Base-by-base conservation (phyloP, 1,140 invertebrate genomes). In the Lerema accius region DNA sequence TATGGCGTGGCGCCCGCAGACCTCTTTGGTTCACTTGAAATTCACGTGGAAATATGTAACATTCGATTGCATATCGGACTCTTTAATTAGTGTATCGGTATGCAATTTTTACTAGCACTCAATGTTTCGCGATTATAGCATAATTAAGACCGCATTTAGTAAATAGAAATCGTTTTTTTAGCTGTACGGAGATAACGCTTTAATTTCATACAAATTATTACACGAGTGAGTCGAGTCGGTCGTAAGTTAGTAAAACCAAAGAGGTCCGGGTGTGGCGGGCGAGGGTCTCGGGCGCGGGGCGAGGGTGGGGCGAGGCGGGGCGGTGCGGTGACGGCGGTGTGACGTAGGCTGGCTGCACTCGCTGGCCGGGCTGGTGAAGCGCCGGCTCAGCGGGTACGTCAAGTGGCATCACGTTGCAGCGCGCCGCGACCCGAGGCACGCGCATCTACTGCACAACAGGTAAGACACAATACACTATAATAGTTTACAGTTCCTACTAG, bases 351-450 rank as follows among this genome's bases (percentile, higher is more conserved):
- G 92, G 92, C 91, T 93, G 86, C 92, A 93, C 92, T 92, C 92
- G 71, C 82, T 93, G 78, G 91, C 93, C 67, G 93, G 92, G 82
- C 91, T 92, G 76, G 90, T 93, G 87, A 93, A 93, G 88, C 91
- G 92, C 81, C 93, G 95, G 73, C 95, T 96, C 86, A 94, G 95
- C 73, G 95, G 95, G 63, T 96, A 96, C 89, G 94, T 96, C 70
- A 95, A 95, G 91, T 93, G 94, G 87, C 93, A 94, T 89, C 85
- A 90, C 78, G 73, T 88, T 86, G 84, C 82, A 86, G 84, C 80
- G 69, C 71, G 80, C 71, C 69, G 76, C 16, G 78, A 79, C 62
- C 68, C 56, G 45, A 67, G 64, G 42, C 70, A 72, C 68, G 55
- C 69, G 67, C 74, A 76, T 37, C 67, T 71, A 50, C 55, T 68